These are phyloP conservation scores for Platycercus adscitus DNA, from an alignment of 2,113 vertebrate species.

Conservation along the genomic window DNA sequence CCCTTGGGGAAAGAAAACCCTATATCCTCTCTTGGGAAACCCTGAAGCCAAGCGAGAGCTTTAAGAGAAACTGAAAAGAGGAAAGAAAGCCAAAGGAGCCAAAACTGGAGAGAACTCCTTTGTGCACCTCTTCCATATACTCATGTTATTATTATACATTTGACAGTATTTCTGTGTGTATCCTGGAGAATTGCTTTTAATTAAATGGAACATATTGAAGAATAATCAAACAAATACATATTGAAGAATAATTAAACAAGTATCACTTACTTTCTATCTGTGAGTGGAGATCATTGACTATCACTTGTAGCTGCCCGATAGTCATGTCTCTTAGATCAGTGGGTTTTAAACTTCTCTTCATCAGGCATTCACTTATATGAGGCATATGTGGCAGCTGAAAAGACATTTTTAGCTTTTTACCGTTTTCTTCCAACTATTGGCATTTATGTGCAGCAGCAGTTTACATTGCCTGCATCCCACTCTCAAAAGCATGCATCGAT, in stretches of 20 bases:
- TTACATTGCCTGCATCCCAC: rapidly evolving
- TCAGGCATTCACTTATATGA: conserved; percentile 98
- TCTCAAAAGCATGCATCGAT: rapidly evolving
- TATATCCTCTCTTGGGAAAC: background rate
- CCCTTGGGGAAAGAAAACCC: background rate
- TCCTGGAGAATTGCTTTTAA: background rate
- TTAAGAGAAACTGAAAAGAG: background rate
- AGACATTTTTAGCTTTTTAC: background rate
- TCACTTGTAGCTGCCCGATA: conserved; percentile 96
- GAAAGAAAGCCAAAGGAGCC: background rate
- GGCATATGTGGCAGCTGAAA: conserved; percentile 95
- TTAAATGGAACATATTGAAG: background rate
- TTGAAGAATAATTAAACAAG: background rate
- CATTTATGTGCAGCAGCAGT: background rate
- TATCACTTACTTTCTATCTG: conserved; percentile 94
- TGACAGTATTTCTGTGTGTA: background rate
- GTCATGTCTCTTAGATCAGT: conserved; percentile 96
- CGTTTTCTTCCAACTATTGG: background rate
- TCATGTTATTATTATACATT: rapidly evolving
- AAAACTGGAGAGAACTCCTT: background rate
- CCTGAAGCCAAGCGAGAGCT: rapidly evolving
- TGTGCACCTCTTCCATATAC: background rate
- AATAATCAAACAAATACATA: background rate
- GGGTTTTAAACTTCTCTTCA: conserved; percentile 97
- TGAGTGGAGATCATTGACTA: conserved; percentile 98